These are phyloP conservation scores for Nematostella vectensis DNA, from an alignment of 92 coral and sea anemone species.

Conservation along the genomic window DNA sequence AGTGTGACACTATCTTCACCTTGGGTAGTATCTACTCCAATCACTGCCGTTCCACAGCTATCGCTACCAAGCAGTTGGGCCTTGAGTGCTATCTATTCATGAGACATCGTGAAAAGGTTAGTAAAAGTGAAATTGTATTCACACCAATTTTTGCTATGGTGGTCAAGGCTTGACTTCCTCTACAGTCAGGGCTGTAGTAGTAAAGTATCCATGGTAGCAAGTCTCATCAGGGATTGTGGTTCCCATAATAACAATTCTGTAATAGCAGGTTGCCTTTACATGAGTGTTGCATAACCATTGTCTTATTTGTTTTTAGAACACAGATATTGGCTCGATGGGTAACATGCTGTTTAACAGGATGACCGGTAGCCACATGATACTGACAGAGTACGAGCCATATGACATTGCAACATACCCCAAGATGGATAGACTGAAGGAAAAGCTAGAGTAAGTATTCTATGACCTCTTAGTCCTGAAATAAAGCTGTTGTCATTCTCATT, in stretches of 20 bases:
- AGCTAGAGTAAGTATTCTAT: conserved; percentile 37
- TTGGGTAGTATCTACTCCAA: conserved; percentile 80
- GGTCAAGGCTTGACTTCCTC: no score
- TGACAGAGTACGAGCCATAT: conserved; percentile 52
- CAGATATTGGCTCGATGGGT: conserved; percentile 60
- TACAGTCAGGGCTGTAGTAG: no score
- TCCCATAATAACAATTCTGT: no score
- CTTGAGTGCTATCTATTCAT: conserved; percentile 60
- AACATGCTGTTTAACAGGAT: conserved; percentile 57
- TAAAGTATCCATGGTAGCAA: no score
- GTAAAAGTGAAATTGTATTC: no score
- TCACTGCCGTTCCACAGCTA: conserved; percentile 75
- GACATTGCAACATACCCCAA: conserved; percentile 55
- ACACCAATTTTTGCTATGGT: no score
- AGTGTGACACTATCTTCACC: conserved; percentile 64
- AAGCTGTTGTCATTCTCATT: no score
- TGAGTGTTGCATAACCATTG: no score
- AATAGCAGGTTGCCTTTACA: no score
- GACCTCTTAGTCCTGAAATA: no score
- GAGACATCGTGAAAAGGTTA: conserved; percentile 46
- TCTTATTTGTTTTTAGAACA: conserved; percentile 25
- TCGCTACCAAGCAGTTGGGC: conserved; percentile 73
- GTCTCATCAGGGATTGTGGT: no score
- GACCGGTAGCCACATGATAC: conserved; percentile 54
- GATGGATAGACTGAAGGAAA: conserved; percentile 62